Percentiles rank a stretch among this genome's conserved stretches.
phyloP scores from a whole-genome alignment of 2,888 invertebrate genomes.

The Patella caerulea region DNA sequence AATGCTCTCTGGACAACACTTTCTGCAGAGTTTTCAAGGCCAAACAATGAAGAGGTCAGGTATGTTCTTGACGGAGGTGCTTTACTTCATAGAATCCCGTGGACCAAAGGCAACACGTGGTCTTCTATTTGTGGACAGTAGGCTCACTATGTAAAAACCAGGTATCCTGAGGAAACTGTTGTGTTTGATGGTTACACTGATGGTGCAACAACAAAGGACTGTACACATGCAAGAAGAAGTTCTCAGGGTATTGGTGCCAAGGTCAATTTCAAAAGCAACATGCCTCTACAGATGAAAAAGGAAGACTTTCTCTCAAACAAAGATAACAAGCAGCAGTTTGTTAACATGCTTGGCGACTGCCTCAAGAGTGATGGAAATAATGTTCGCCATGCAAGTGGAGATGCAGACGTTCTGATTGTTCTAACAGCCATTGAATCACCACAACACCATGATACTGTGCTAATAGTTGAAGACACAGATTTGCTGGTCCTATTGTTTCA shows the following conservation, averaged over 20 bases:
- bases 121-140: neutral
- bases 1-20: constrained; percentile 13
- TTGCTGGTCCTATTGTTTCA: no score
- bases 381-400: no score
- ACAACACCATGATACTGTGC: no score
- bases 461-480: no score
- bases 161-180: no score
- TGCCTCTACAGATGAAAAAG: constrained; percentile 28
- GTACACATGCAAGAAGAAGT: constrained; percentile 18
- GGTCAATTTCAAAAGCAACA: constrained; percentile 20
- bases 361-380: no score
- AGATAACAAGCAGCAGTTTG: no score
- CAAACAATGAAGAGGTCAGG: constrained; percentile 6
- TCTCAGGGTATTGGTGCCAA: constrained; percentile 11
- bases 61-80: constrained; percentile 8
- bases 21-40: constrained; percentile 12
- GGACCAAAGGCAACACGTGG: neutral
- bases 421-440: no score
- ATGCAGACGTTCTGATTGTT: no score
- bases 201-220: constrained; percentile 24
- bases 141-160: no score
- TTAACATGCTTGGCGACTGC: no score
- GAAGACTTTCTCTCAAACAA: no score
- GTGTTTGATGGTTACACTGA: neutral
- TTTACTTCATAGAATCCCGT: constrained; percentile 14